A percentile compares a stretch with the other conserved stretches of the same genome.
Conservation (phyloP, 2,888 invertebrate species). For the Drosophila picticornis region DNA sequence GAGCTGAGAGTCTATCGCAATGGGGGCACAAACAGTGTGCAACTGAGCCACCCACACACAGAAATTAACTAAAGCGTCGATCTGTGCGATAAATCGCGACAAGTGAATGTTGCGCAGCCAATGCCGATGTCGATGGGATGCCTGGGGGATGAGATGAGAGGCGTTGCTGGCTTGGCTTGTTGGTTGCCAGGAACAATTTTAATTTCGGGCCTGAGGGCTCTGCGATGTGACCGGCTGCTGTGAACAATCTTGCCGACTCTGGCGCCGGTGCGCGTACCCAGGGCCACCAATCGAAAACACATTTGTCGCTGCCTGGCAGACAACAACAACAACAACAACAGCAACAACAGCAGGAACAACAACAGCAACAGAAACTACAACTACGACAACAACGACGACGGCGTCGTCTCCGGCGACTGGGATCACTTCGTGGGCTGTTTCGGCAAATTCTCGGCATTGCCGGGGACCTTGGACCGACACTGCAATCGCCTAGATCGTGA, state of each 20-base stretch:
- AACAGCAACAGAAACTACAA: constrained; percentile 4
- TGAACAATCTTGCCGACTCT: constrained; percentile 66
- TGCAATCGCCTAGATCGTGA: constrained; percentile 73
- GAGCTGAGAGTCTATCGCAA: neutral
- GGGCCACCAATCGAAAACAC: constrained; percentile 77
- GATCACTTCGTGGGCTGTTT: constrained; percentile 75
- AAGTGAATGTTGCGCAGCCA: constrained; percentile 49
- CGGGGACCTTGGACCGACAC: constrained; percentile 34
- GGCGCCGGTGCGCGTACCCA: constrained; percentile 61
- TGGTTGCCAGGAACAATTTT: constrained; percentile 57
- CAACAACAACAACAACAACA: constrained; percentile 40
- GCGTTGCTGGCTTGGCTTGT: neutral
- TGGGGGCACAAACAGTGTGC: neutral
- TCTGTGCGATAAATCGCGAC: constrained; percentile 77
- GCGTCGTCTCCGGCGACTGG: constrained; percentile 28
- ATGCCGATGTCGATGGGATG: neutral
- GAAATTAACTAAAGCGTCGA: constrained; percentile 76
- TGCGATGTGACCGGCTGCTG: constrained; percentile 37
- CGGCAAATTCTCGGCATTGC: constrained; percentile 74
- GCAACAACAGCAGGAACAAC: constrained; percentile 3
- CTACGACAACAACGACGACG: constrained; percentile 21
- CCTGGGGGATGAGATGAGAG: constrained; percentile 2
- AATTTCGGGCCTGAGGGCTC: constrained; percentile 47
- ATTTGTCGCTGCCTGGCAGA: constrained; percentile 66
- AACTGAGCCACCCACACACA: constrained; percentile 68